phyloP scores from a whole-genome alignment of 92 coral and sea anemone species.

The Epizoanthus illoricatus region DNA sequence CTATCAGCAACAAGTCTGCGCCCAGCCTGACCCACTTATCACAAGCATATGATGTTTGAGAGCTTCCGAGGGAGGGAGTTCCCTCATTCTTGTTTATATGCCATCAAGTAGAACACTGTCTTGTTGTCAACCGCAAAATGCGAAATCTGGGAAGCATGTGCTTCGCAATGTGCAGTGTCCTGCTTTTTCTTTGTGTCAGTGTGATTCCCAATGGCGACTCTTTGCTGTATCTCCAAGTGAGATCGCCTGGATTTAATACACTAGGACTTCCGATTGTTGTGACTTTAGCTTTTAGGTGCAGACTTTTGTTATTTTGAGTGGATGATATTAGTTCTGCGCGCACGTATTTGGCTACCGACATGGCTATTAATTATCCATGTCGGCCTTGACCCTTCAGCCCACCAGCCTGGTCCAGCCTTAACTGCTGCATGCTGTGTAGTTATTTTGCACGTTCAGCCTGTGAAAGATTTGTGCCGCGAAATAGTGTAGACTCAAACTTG shows the following conservation, averaged over 20 bases:
- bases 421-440: no score
- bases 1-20: no score
- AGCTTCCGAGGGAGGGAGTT: background rate
- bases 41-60: no score
- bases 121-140: background rate
- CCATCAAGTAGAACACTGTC: conserved; percentile 5
- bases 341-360: background rate
- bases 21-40: no score
- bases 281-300: background rate
- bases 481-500: no score
- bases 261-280: background rate
- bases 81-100: background rate
- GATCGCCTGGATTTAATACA: background rate
- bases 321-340: background rate
- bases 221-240: background rate
- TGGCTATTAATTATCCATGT: background rate
- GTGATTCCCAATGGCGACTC: background rate
- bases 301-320: background rate
- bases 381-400: background rate
- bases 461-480: no score
- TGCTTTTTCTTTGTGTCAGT: background rate
- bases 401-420: background rate
- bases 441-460: no score
- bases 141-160: background rate
- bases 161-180: background rate